These are phyloP conservation scores for Bothrops jararaca DNA, from an alignment of 2,113 vertebrate genomes.

Conservation along the genomic window DNA sequence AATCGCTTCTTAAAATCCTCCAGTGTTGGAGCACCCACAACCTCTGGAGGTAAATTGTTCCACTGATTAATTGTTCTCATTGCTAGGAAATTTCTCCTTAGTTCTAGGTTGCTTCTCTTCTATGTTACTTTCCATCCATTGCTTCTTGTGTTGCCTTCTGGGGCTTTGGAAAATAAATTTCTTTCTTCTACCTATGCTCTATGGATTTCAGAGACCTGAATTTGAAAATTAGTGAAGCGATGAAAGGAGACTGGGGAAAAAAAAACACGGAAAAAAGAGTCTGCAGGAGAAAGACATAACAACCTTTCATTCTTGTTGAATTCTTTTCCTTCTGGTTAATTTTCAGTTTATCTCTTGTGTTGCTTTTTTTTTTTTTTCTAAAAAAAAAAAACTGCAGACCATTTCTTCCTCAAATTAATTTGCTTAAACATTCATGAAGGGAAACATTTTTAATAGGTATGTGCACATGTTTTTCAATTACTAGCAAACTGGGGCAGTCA, in stretches of 20 bases:
- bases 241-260: neutral
- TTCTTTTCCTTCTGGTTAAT: constrained; percentile 34
- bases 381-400: constrained; percentile 13
- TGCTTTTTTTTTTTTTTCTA: constrained; percentile 32
- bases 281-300: neutral
- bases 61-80: too few relatives aligned
- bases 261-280: neutral
- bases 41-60: neutral
- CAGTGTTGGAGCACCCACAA: neutral
- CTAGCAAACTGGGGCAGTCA: constrained; percentile 35
- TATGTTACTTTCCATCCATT: too few relatives aligned
- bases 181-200: neutral
- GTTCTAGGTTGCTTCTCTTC: too few relatives aligned
- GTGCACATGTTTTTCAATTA: constrained; percentile 49
- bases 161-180: neutral
- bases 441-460: constrained; percentile 53
- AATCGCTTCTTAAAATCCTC: neutral
- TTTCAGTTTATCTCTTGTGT: constrained; percentile 31
- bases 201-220: neutral
- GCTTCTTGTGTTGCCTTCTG: too few relatives aligned
- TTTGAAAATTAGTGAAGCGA: neutral
- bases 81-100: too few relatives aligned
- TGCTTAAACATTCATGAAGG: constrained; percentile 55
- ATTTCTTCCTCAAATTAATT: constrained; percentile 55
- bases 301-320: neutral